A percentile compares a stretch with the other conserved stretches of the same genome.
These are phyloP conservation scores for Virgularia gustaviana DNA, from an alignment of 92 coral and sea anemone species.

Conservation along the genomic window DNA sequence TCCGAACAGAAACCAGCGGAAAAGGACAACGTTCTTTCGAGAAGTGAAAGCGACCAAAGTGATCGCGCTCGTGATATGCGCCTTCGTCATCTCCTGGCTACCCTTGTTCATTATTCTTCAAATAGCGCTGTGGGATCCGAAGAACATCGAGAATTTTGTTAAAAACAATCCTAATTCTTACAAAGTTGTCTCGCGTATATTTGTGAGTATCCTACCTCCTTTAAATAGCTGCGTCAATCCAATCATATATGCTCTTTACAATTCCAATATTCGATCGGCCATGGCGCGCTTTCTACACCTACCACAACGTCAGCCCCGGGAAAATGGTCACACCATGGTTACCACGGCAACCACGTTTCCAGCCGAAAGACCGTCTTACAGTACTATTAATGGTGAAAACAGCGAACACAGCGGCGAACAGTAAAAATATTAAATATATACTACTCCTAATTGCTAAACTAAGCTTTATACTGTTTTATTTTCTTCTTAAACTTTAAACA, in stretches of 20 bases:
- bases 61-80: conserved; percentile 87
- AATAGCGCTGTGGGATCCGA: conserved; percentile 62
- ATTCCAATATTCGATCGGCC: conserved; percentile 79
- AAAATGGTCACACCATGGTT: background rate
- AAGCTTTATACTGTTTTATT: no score
- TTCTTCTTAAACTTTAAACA: no score
- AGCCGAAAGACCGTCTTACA: background rate
- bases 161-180: conserved; percentile 22
- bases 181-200: conserved; percentile 44
- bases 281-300: conserved; percentile 61
- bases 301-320: background rate
- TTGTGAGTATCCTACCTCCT: conserved; percentile 68
- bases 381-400: background rate
- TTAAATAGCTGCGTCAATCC: conserved; percentile 86
- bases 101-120: conserved; percentile 65
- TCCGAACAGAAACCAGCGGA: conserved; percentile 57
- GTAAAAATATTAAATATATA: no score
- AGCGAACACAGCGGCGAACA: conserved; percentile 2
- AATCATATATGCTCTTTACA: conserved; percentile 82
- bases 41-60: conserved; percentile 96
- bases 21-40: conserved; percentile 59
- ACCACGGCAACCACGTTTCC: background rate
- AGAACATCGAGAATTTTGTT: conserved; percentile 37
- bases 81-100: conserved; percentile 83
- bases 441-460: no score